phyloP scores from a whole-genome alignment of 2,113 vertebrate genomes.

The Bubo blakistoni region DNA sequence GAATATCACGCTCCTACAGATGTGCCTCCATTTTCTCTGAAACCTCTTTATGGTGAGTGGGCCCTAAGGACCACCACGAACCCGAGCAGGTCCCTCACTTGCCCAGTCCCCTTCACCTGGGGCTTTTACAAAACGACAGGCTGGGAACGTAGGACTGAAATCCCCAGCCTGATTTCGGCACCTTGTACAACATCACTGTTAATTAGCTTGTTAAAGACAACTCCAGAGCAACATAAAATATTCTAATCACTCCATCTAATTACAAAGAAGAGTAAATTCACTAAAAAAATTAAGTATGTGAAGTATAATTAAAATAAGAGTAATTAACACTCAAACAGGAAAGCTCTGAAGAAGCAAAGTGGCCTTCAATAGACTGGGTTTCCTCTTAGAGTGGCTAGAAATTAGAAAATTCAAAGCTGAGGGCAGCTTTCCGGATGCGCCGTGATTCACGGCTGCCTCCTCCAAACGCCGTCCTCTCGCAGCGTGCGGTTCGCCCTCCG shows the following conservation, averaged over 20 bases:
- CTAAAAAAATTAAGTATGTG: background rate
- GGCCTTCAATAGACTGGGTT: background rate
- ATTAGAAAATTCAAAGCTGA: too few relatives aligned
- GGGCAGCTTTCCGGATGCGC: too few relatives aligned
- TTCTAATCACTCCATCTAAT: background rate
- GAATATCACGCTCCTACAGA: accelerated
- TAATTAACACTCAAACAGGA: background rate
- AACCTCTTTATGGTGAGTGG: accelerated
- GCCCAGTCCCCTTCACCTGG: background rate
- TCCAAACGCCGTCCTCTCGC: accelerated
- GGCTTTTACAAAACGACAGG: accelerated
- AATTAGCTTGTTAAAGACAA: background rate
- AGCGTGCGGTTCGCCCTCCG: accelerated
- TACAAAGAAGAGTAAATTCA: background rate
- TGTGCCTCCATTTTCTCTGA: background rate
- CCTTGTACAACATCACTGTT: background rate
- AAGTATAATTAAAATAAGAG: background rate
- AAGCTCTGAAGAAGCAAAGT: background rate
- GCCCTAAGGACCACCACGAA: background rate
- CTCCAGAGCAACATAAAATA: background rate
- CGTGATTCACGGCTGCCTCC: background rate
- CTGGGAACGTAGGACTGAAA: too few relatives aligned
- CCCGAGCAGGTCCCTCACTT: background rate
- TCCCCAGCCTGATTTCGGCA: background rate
- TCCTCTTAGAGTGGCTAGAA: background rate